Percentiles rank a stretch among this genome's conserved stretches.
Evolutionary conservation across 2,888 invertebrate species (phyloP).

Genomic region (Spicauda simplicius): DNA sequence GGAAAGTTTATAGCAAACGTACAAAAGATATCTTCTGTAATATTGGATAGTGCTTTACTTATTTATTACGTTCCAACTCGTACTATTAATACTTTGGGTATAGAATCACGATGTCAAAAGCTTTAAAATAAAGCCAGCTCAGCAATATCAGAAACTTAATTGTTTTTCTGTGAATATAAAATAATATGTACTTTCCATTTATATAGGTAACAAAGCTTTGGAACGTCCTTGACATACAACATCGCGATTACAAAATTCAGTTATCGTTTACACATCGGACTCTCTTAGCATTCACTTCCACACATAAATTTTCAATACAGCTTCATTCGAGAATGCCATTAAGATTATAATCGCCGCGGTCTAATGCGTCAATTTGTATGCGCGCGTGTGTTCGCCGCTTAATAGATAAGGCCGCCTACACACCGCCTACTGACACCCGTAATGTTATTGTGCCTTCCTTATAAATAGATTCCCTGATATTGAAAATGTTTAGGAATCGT

Average conservation of each 20-base stretch:
- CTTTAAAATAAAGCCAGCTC: no score
- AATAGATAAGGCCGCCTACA: slow-evolving; percentile 63
- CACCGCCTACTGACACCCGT: slow-evolving; percentile 44
- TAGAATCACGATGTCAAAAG: no score
- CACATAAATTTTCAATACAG: slow-evolving; percentile 64
- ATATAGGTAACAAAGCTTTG: not conserved
- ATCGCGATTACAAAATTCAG: not conserved
- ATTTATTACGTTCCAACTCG: no score
- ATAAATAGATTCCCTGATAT: slow-evolving; percentile 33
- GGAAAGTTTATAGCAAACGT: no score
- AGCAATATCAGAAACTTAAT: no score
- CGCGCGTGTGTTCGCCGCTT: slow-evolving; percentile 67
- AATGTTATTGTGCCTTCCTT: slow-evolving; percentile 25
- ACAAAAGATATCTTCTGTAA: no score
- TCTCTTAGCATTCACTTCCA: slow-evolving; percentile 26
- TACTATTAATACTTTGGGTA: no score
- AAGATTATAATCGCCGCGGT: slow-evolving; percentile 64
- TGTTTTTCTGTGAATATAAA: no score
- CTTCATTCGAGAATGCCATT: slow-evolving; percentile 69
- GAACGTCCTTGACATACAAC: not conserved
- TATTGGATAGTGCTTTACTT: no score
- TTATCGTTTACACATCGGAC: not conserved
- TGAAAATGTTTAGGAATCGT: slow-evolving; percentile 34
- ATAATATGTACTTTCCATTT: no score
- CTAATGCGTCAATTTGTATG: slow-evolving; percentile 76